These are phyloP conservation scores for Dipodomys merriami DNA, from an alignment of 2,113 vertebrate genomes.

Conservation along the genomic window DNA sequence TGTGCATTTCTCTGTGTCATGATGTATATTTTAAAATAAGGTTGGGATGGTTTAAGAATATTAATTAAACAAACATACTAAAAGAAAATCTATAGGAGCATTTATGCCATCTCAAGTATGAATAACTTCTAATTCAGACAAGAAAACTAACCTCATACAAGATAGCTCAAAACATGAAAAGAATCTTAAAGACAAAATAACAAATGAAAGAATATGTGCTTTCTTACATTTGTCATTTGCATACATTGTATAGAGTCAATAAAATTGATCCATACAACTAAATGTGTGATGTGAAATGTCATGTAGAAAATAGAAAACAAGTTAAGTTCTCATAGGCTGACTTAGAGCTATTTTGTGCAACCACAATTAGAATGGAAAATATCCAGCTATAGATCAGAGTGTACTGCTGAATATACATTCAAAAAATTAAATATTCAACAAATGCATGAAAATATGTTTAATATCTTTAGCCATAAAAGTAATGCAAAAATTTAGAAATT, in stretches of 20 bases:
- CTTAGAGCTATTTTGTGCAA: background rate
- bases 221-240: too few species aligned
- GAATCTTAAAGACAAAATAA: background rate
- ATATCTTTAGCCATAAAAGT: too few species aligned
- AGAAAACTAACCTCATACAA: background rate
- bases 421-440: rapidly evolving
- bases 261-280: background rate
- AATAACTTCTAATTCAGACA: background rate
- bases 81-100: background rate
- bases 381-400: background rate
- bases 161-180: background rate
- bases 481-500: too few species aligned
- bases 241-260: background rate
- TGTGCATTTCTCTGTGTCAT: background rate
- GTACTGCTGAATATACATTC: background rate
- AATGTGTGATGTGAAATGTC: background rate
- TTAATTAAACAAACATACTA: background rate
- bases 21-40: background rate
- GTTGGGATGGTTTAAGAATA: background rate
- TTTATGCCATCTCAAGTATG: background rate
- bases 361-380: background rate
- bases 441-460: background rate
- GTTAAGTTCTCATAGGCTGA: background rate
- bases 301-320: background rate
- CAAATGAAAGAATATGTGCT: background rate